These are phyloP conservation scores for Rostratula benghalensis DNA, from an alignment of 2,113 vertebrate species.

Conservation along the genomic window DNA sequence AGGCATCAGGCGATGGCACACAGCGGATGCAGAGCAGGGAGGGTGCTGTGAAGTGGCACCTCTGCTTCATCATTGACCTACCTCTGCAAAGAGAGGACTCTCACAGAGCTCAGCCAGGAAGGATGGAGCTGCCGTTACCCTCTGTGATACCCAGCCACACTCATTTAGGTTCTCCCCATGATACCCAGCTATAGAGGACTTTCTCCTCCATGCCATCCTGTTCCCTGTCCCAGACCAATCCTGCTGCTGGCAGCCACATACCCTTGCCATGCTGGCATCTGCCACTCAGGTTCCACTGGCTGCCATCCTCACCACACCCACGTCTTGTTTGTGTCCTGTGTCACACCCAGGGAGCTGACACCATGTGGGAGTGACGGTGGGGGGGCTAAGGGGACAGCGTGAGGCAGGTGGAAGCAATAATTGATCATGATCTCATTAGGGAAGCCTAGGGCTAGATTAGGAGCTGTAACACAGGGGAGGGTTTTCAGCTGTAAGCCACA, in stretches of 20 bases:
- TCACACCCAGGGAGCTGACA: not conserved
- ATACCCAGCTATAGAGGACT: not conserved
- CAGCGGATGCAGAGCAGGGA: not conserved
- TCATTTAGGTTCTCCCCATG: not conserved
- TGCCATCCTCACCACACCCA: not conserved
- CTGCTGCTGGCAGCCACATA: not conserved
- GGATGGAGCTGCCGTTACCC: not conserved
- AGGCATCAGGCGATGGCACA: not conserved
- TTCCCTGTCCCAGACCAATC: not conserved
- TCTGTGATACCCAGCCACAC: not conserved
- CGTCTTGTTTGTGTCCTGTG: not conserved
- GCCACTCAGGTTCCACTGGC: not conserved
- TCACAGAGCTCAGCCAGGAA: not conserved
- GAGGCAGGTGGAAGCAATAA: constrained; percentile 63
- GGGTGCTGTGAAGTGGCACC: not conserved
- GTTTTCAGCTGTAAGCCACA: not conserved
- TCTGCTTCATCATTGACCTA: not conserved
- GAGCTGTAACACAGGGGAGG: not conserved
- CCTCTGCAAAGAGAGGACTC: not conserved
- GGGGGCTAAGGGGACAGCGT: not conserved
- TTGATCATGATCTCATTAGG: constrained; percentile 61
- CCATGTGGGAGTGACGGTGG: not conserved
- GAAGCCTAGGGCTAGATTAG: constrained; percentile 9
- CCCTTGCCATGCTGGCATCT: not conserved
- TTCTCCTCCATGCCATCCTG: accelerated